Percentiles rank a stretch among this genome's conserved stretches.
Conservation (phyloP, 2,113 vertebrate genomes). For the Psephotus haematonotus region DNA sequence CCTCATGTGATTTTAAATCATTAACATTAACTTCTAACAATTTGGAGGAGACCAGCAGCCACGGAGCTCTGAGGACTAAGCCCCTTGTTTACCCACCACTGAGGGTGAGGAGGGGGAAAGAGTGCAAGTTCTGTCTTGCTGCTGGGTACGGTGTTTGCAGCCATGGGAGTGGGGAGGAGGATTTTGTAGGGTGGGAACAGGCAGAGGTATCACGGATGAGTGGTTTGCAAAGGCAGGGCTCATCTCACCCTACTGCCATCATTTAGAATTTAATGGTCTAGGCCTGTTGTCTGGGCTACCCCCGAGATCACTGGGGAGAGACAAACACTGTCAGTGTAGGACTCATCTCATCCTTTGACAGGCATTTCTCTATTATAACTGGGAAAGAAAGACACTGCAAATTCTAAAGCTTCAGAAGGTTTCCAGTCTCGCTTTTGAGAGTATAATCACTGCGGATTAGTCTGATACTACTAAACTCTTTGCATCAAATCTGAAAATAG, state of each 20-base stretch:
- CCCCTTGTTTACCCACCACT: background rate
- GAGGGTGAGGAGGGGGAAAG: accelerated
- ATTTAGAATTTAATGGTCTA: background rate
- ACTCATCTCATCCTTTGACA: background rate
- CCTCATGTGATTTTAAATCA: background rate
- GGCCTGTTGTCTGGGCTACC: background rate
- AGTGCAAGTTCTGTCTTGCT: background rate
- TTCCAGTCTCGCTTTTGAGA: background rate
- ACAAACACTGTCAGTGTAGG: background rate
- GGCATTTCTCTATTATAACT: background rate
- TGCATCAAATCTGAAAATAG: background rate
- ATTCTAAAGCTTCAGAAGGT: background rate
- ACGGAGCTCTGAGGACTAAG: background rate
- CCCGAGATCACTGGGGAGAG: background rate
- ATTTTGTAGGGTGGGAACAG: background rate
- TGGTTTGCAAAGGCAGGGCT: background rate
- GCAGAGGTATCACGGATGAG: background rate
- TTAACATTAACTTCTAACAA: background rate
- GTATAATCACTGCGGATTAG: background rate
- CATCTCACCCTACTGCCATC: background rate
- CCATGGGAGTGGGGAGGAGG: background rate
- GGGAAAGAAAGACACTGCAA: background rate
- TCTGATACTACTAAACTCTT: background rate
- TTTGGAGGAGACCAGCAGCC: background rate
- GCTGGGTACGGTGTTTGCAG: background rate